Conservation (phyloP, 2,888 invertebrate genomes). For the Drosophila merina region DNA sequence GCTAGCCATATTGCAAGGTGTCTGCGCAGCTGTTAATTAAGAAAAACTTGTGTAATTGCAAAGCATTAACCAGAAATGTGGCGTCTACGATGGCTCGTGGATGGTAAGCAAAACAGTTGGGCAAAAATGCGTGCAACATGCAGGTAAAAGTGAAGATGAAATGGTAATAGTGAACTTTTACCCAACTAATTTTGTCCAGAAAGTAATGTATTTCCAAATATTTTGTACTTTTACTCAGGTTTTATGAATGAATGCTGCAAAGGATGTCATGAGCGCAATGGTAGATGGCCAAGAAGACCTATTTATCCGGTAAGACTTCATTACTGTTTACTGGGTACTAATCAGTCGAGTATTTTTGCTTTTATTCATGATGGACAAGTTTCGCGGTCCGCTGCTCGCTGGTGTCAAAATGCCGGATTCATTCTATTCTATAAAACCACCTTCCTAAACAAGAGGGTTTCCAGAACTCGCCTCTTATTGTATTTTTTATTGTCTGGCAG, state of each 20-base stretch:
- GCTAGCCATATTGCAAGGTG: conserved; percentile 10
- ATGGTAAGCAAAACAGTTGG: conserved; percentile 10
- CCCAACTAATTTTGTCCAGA: not conserved
- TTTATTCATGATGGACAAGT: conserved; percentile 8
- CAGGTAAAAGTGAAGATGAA: conserved; percentile 10
- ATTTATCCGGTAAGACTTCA: not conserved
- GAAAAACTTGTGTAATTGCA: conserved; percentile 20
- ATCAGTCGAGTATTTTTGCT: not conserved
- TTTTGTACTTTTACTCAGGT: not conserved
- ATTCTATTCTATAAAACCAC: conserved; percentile 13
- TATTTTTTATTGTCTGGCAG: conserved; percentile 30
- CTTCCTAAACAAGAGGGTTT: conserved; percentile 34
- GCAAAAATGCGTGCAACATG: conserved; percentile 14
- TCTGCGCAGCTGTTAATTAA: conserved; percentile 3
- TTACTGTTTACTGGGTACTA: conserved; percentile 10
- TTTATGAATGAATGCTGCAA: not conserved
- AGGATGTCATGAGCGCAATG: no score
- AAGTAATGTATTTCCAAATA: not conserved
- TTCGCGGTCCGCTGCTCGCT: conserved; percentile 38
- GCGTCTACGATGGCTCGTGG: conserved; percentile 7
- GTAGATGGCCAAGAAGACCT: no score
- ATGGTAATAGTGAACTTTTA: not conserved
- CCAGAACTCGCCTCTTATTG: conserved; percentile 30
- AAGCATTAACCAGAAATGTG: conserved; percentile 7
- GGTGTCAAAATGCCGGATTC: conserved; percentile 46